A percentile compares a stretch with the other conserved stretches of the same genome.
These are phyloP conservation scores for Poeciliopsis presidionis DNA, from an alignment of 2,797 vertebrate genomes.

Conservation along the genomic window DNA sequence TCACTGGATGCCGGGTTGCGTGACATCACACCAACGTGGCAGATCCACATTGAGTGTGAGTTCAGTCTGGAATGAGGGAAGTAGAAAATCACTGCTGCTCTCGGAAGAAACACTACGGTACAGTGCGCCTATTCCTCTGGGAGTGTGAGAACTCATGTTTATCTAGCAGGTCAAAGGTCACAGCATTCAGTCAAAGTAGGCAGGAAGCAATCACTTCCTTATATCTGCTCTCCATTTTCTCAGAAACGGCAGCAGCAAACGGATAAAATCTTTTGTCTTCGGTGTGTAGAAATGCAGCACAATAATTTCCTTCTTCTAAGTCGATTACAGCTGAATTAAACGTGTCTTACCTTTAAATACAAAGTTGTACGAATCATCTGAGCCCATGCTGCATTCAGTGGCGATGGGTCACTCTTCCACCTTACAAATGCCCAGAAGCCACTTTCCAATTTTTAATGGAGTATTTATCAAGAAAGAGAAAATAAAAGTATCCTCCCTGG, in stretches of 20 bases:
- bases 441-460: slow-evolving; percentile 19
- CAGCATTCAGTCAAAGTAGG: slow-evolving; percentile 14
- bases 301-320: background rate
- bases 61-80: slow-evolving; percentile 51
- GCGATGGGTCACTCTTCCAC: slow-evolving; percentile 17
- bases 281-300: background rate
- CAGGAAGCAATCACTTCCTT: slow-evolving; percentile 52
- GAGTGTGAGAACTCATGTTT: background rate
- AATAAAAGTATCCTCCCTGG: slow-evolving; percentile 21
- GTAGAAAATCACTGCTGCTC: background rate
- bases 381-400: slow-evolving; percentile 70
- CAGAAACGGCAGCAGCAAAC: background rate
- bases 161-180: slow-evolving; percentile 51
- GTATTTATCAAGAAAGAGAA: background rate
- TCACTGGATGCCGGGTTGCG: background rate
- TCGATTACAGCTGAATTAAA: slow-evolving; percentile 37
- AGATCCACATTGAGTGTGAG: slow-evolving; percentile 16
- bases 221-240: slow-evolving; percentile 19
- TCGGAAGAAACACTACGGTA: background rate
- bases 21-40: slow-evolving; percentile 54
- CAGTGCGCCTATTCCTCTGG: background rate
- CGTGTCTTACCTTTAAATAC: slow-evolving; percentile 84
- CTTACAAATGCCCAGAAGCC: slow-evolving; percentile 45
- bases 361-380: slow-evolving; percentile 83
- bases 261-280: slow-evolving; percentile 1